phyloP scores from a whole-genome alignment of 2,797 vertebrate species.

The Pangasius krempfi region DNA sequence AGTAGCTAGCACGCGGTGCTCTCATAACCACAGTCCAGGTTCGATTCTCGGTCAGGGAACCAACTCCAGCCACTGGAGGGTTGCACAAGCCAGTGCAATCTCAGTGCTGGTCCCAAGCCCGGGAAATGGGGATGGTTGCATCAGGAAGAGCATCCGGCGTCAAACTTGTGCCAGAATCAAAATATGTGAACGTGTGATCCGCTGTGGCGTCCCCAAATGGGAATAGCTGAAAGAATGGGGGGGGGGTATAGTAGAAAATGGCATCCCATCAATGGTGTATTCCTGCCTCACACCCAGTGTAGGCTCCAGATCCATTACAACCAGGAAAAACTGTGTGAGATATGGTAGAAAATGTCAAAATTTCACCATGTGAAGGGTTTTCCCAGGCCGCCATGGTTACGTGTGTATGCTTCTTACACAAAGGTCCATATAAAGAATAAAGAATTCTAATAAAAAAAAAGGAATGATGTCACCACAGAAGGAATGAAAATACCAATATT shows the following conservation, averaged over 20 bases:
- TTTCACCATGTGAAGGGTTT: not conserved
- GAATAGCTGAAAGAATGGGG: no score
- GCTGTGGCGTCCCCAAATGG: no score
- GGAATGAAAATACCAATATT: not conserved
- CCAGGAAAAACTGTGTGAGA: not conserved
- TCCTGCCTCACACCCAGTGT: not conserved
- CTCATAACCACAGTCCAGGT: no score
- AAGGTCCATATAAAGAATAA: not conserved
- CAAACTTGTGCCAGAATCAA: no score
- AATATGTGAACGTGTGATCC: no score
- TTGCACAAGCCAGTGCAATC: no score
- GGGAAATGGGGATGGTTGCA: no score
- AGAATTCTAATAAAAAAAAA: slow-evolving; percentile 1
- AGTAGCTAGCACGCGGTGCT: no score
- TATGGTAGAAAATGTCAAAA: not conserved
- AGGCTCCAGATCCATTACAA: not conserved
- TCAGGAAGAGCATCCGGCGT: no score
- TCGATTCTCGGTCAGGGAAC: no score
- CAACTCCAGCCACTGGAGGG: no score
- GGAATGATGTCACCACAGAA: not conserved
- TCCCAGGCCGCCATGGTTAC: not conserved
- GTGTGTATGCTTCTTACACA: not conserved
- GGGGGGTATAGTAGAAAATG: not conserved
- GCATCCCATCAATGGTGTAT: not conserved
- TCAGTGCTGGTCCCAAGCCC: no score